These are phyloP conservation scores for Torymus tubicola DNA, from an alignment of 2,888 invertebrate genomes.

Conservation along the genomic window DNA sequence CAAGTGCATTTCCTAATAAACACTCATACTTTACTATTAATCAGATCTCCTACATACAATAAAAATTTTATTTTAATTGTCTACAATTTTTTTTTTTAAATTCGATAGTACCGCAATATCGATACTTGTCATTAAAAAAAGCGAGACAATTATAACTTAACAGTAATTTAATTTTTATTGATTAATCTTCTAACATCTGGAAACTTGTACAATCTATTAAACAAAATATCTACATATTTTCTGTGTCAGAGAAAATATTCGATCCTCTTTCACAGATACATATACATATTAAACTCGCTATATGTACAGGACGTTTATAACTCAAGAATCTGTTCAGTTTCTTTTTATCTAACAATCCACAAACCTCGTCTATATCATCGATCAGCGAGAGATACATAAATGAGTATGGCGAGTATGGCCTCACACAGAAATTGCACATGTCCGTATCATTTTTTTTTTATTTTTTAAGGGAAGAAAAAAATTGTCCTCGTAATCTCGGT, in stretches of 20 bases:
- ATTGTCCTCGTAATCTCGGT: constrained; percentile 51
- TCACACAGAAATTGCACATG: constrained; percentile 53
- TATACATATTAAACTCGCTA: constrained; percentile 1
- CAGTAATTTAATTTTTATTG: no score
- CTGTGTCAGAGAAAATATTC: constrained; percentile 35
- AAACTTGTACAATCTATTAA: constrained; percentile 15
- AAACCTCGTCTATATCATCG: background rate
- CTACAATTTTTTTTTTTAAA: no score
- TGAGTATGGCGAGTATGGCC: constrained; percentile 56
- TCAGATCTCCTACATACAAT: constrained; percentile 19
- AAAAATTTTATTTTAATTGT: background rate
- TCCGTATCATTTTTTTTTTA: constrained; percentile 25
- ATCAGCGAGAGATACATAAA: constrained; percentile 26
- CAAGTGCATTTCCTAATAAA: constrained; percentile 39
- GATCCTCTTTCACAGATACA: constrained; percentile 13
- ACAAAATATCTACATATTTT: constrained; percentile 47
- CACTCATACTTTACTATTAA: constrained; percentile 31
- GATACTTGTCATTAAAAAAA: background rate
- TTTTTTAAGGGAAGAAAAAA: constrained; percentile 37
- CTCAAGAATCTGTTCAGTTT: no score
- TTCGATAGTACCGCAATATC: background rate
- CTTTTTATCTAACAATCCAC: no score
- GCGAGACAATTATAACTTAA: no score
- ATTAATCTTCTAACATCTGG: no score
- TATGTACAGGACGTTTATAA: background rate